Percentiles rank a stretch among this genome's conserved stretches.
Conservation (phyloP, 2,797 vertebrate genomes). For the Leucoraja ocellata region DNA sequence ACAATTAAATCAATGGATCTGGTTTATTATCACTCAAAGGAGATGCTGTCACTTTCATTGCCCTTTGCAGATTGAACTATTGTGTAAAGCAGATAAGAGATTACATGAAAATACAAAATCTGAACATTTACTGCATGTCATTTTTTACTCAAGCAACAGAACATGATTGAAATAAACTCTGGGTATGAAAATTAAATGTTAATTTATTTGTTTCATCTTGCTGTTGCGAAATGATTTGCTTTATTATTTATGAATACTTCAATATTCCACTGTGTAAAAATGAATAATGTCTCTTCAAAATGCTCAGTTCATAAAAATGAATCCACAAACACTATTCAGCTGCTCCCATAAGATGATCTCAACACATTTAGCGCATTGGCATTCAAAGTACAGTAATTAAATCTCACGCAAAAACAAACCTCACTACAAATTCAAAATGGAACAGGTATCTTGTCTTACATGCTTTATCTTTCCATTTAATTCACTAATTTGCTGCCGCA, state of each 20-base stretch:
- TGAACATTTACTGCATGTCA: background rate
- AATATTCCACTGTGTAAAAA: background rate
- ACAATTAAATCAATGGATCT: background rate
- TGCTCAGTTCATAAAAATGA: background rate
- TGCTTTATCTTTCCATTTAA: slow-evolving; percentile 7
- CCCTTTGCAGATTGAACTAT: background rate
- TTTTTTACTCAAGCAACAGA: background rate
- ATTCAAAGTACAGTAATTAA: slow-evolving; percentile 17
- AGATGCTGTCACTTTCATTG: background rate
- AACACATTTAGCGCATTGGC: slow-evolving; percentile 16
- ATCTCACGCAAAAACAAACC: background rate
- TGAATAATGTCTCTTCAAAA: slow-evolving; percentile 19
- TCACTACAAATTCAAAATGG: slow-evolving; percentile 10
- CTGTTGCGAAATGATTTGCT: slow-evolving; percentile 1
- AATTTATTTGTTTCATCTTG: background rate
- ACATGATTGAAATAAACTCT: background rate
- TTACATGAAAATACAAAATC: background rate
- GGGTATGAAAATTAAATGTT: slow-evolving; percentile 27
- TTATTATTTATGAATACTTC: slow-evolving; percentile 4
- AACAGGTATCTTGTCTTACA: background rate
- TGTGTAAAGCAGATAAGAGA: background rate
- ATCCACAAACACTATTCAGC: slow-evolving; percentile 26
- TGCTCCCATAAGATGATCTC: slow-evolving; percentile 20
- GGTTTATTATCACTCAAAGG: background rate
- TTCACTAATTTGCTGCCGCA: background rate